phyloP scores from a whole-genome alignment of 2,113 vertebrate species.

The Chascanopsetta lugubris region DNA sequence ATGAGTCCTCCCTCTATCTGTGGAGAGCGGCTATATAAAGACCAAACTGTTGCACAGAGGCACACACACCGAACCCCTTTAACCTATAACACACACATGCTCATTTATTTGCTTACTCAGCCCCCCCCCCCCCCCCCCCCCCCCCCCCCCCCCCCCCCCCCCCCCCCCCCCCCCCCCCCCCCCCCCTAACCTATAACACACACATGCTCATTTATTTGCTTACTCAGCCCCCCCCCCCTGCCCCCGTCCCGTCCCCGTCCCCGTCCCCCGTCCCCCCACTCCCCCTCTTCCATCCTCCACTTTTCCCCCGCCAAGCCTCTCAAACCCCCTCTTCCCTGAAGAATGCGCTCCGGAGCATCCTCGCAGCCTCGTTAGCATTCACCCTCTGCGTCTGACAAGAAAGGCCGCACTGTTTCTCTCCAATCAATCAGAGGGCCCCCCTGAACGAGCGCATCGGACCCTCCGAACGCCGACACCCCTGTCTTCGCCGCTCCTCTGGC shows the following conservation, averaged over 20 bases:
- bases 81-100: background rate
- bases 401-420: constrained; percentile 64
- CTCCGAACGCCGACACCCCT: constrained; percentile 46
- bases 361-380: constrained; percentile 65
- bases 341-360: constrained; percentile 58
- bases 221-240: constrained; percentile 27
- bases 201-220: constrained; percentile 28
- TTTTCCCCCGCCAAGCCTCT: constrained; percentile 42
- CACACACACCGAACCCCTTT: constrained; percentile 40
- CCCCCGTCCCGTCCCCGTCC: too few relatives aligned
- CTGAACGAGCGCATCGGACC: constrained; percentile 37
- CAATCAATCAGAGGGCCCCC: constrained; percentile 64
- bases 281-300: too few relatives aligned
- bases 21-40: constrained; percentile 70
- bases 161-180: too few relatives aligned
- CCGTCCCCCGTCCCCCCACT: constrained; percentile 19
- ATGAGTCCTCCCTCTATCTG: constrained; percentile 43
- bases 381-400: constrained; percentile 52
- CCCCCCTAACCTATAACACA: too few relatives aligned
- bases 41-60: constrained; percentile 34
- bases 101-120: constrained; percentile 27
- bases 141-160: too few relatives aligned
- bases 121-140: constrained; percentile 34
- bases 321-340: constrained; percentile 6
- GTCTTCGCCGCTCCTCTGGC: constrained; percentile 52